Evolutionary conservation across 2,113 vertebrate species (phyloP).

Genomic region (Dasyprocta punctata): DNA sequence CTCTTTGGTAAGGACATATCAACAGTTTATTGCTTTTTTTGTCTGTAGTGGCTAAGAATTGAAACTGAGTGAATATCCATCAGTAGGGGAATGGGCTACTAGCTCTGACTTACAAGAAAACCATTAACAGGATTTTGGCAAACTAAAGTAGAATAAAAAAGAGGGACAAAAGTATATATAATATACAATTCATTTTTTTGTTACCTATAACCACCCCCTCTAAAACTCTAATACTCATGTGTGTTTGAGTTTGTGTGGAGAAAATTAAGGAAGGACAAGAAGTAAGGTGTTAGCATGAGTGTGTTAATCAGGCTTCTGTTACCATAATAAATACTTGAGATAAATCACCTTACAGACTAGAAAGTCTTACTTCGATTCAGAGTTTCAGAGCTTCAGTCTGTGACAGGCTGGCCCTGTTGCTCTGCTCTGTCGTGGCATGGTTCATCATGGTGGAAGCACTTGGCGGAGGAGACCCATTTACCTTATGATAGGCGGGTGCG

Average conservation of each 20-base stretch:
- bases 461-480: not conserved
- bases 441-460: not conserved
- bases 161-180: not conserved
- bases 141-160: not conserved
- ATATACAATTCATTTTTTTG: not conserved
- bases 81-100: not conserved
- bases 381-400: not conserved
- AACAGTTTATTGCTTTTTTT: not conserved
- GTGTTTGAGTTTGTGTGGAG: not conserved
- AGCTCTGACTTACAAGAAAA: not conserved
- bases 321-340: not conserved
- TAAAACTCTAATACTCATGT: not conserved
- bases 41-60: not conserved
- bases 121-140: slow-evolving; percentile 6
- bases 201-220: not conserved
- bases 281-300: not conserved
- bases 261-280: not conserved
- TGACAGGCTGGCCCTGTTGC: not conserved
- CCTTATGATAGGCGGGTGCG: too few relatives aligned
- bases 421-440: not conserved
- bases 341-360: not conserved
- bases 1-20: not conserved
- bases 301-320: not conserved
- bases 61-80: not conserved
- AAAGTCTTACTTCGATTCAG: not conserved